A percentile compares a stretch with the other conserved stretches of the same genome.
Conservation (phyloP, 2,113 vertebrate species). For the Cyanocitta stelleri region DNA sequence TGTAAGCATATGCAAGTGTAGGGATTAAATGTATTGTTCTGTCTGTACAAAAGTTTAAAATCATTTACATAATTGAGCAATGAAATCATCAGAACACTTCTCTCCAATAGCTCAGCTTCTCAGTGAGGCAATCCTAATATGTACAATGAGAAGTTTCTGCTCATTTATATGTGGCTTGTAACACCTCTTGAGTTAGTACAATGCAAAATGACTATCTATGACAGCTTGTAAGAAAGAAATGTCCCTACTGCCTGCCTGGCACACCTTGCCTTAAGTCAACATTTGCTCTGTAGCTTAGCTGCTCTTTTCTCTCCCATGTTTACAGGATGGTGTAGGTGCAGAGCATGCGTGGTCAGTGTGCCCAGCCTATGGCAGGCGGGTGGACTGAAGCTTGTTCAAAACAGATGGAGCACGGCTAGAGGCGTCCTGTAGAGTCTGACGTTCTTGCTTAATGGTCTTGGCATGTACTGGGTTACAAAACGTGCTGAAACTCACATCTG, state of each 20-base stretch:
- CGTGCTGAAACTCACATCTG: constrained; percentile 15
- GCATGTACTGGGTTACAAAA: neutral
- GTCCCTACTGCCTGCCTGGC: neutral
- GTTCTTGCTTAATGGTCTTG: neutral
- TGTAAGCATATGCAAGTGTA: neutral
- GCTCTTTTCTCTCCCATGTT: neutral
- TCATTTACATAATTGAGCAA: neutral
- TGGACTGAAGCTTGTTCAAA: neutral
- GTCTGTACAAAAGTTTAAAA: neutral
- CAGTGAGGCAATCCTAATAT: neutral
- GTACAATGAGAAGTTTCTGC: neutral
- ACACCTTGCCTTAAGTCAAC: neutral
- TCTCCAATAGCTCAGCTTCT: neutral
- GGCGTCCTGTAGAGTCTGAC: neutral
- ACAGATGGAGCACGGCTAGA: neutral
- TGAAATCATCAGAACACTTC: neutral
- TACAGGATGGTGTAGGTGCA: neutral
- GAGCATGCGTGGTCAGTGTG: neutral
- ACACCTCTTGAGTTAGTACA: neutral
- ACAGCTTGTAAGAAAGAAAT: neutral
- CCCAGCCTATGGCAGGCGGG: neutral
- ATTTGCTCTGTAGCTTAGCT: neutral
- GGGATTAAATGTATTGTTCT: neutral
- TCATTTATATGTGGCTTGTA: neutral
- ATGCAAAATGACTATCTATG: neutral